Conservation (phyloP, 2,113 vertebrate genomes). For the human region GRCh38 chr7:153685001-153685500, state of each 20-base stretch:
- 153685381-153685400: too few species aligned
- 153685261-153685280: rapidly evolving
- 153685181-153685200: not conserved
- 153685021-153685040: rapidly evolving
- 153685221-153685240: rapidly evolving
- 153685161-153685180: not conserved
- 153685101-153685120: not conserved
- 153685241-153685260: too few species aligned
- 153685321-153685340: not conserved
- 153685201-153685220: too few species aligned
- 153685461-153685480: too few species aligned
- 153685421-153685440: too few species aligned
- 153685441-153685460: too few species aligned
- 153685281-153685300: too few species aligned
- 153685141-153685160: not conserved
- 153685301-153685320: rapidly evolving
- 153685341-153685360: too few species aligned
- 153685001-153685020: rapidly evolving
- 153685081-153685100: too few species aligned
- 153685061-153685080: rapidly evolving
- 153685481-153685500: too few species aligned
- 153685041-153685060: not conserved
- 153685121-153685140: not conserved
- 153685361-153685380: too few species aligned
- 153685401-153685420: too few species aligned